phyloP scores from a whole-genome alignment of 2,888 invertebrate species.

The Elysia crispata region DNA sequence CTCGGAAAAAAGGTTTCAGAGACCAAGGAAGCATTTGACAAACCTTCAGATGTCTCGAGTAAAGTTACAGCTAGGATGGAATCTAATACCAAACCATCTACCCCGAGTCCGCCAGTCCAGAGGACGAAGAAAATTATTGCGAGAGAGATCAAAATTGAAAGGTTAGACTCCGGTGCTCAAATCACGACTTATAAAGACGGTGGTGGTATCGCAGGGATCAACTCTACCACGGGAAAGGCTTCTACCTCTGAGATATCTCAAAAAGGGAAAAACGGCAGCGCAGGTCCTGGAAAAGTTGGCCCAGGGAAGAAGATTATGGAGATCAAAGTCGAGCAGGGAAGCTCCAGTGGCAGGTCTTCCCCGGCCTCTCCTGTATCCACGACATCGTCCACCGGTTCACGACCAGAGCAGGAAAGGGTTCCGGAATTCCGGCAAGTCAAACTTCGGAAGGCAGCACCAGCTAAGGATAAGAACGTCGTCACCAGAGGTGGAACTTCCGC shows the following conservation, averaged over 20 bases:
- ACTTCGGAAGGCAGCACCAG: not conserved
- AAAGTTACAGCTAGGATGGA: too few relatives aligned
- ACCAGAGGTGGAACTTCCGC: not conserved
- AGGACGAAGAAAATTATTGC: conserved; percentile 41
- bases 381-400: not conserved
- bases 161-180: conserved; percentile 39
- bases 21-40: conserved; percentile 6
- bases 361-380: not conserved
- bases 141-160: conserved; percentile 46
- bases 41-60: not conserved
- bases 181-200: conserved; percentile 45
- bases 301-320: conserved; percentile 37
- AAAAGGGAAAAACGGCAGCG: not conserved
- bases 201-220: not conserved
- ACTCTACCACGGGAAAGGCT: not conserved
- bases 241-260: not conserved
- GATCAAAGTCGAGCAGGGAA: conserved; percentile 42
- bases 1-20: conserved; percentile 18
- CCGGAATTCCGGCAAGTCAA: conserved; percentile 40
- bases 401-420: not conserved
- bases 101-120: conserved; percentile 38
- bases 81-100: conserved; percentile 4
- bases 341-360: not conserved
- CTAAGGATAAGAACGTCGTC: not conserved
- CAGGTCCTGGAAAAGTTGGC: not conserved